Evolutionary conservation across 2,888 invertebrate genomes (phyloP), one percentile per base, ranked within the genome.

Genomic region (Hedychridium roseum): DNA sequence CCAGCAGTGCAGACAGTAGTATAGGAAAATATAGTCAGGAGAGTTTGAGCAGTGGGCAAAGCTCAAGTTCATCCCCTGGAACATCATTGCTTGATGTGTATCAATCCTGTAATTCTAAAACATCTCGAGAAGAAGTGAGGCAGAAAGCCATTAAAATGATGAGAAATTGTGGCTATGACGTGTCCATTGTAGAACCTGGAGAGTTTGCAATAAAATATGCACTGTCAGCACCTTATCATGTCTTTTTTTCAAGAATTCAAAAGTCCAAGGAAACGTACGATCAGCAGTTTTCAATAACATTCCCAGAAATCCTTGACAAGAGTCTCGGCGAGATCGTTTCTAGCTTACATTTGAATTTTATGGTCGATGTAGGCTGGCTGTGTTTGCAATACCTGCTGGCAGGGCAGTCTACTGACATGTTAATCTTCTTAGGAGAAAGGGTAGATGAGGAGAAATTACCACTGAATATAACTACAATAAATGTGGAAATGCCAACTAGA

Each of bases 361-460:
- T 96, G 91, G 89, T 95, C 27, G 94, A 97, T 65, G 83, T 92
- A 6, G 89, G 89, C 1, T 97, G 95, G 94, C 77, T 97, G 0
- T 81, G 94, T 44, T 88, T 91, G 0, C 93, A 95, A 66, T 96
- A 96, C 68, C 84, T 87, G 66, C 87, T 87, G 65, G 89, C 88
- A 41, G 89, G 89, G 41, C 86, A 89, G 67, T 83, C 85, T 87
- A 87, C 71, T 5, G 64, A 75, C 3, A 76, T 77, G 71, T 35
- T 63, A 12, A 65, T 72, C 31, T 42, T 72, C 18, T 57, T 53
- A 7, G 69, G 66, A 6, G 64, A 64, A 21, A 50, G 67, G n/a
- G 64, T 62, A 2, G 67, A 67, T 5, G 36, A 30, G 12, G 59
- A 44, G 15, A 49, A 56, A 20, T 32, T 74, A 11, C 65, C 66